phyloP scores from a whole-genome alignment of 2,797 vertebrate genomes.

The Artibeus lituratus region DNA sequence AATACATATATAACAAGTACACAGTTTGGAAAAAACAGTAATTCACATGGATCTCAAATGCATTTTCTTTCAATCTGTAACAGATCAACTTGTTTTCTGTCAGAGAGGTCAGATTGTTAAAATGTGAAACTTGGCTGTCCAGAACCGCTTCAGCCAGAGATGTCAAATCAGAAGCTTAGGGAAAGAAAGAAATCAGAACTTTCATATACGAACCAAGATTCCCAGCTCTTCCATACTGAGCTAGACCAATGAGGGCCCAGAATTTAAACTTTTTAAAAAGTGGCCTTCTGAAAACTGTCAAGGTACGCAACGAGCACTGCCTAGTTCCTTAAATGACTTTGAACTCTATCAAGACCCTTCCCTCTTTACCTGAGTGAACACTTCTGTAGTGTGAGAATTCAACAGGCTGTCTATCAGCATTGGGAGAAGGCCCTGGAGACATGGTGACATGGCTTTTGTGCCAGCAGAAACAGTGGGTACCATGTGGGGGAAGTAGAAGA shows the following conservation, averaged over 20 bases:
- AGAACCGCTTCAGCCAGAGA: neutral
- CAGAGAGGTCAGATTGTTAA: conserved; percentile 33
- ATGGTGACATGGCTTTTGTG: neutral
- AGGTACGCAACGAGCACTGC: neutral
- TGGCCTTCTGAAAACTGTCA: neutral
- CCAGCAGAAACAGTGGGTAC: neutral
- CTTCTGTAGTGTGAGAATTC: neutral
- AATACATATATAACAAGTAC: conserved; percentile 72
- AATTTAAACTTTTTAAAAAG: neutral
- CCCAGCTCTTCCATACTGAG: neutral
- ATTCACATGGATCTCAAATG: conserved; percentile 47
- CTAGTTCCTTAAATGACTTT: neutral
- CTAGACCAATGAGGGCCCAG: neutral
- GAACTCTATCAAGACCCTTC: neutral
- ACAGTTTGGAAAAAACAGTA: conserved; percentile 64
- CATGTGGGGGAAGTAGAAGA: neutral
- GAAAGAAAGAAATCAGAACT: neutral
- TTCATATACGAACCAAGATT: neutral
- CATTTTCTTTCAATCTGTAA: conserved; percentile 67
- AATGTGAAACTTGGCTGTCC: conserved; percentile 15
- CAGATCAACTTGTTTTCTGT: conserved; percentile 34
- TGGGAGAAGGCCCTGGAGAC: neutral
- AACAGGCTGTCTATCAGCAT: neutral
- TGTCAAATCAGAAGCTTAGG: conserved; percentile 12
- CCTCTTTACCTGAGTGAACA: neutral